Percentiles rank a stretch among this genome's conserved stretches.
Evolutionary conservation across 2,113 vertebrate genomes (phyloP).

Genomic region (Bubo bubo): DNA sequence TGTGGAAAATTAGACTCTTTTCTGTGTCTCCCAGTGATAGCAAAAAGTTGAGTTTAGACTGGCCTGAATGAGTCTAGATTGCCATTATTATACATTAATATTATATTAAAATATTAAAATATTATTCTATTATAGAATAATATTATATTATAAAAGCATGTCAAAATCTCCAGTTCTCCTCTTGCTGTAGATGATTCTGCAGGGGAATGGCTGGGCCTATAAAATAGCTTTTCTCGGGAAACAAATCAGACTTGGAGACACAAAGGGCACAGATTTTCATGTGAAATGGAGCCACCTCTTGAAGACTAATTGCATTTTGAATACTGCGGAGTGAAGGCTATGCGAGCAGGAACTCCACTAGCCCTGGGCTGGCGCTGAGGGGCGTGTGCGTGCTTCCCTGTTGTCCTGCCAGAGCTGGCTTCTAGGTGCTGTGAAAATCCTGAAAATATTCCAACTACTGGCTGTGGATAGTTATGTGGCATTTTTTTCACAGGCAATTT

Average conservation of each 20-base stretch:
- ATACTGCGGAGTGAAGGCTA: accelerated
- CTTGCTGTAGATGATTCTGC: not conserved
- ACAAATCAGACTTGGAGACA: not conserved
- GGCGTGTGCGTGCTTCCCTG: not conserved
- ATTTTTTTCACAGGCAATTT: not conserved
- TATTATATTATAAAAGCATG: not conserved
- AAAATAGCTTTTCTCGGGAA: not conserved
- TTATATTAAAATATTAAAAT: too few relatives aligned
- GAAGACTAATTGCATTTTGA: not conserved
- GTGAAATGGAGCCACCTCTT: not conserved
- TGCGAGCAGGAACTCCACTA: not conserved
- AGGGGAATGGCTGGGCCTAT: not conserved
- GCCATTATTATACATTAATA: not conserved
- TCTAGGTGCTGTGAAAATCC: not conserved
- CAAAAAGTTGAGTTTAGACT: not conserved
- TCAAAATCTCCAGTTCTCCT: not conserved
- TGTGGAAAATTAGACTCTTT: not conserved
- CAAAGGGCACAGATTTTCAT: not conserved
- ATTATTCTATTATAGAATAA: too few relatives aligned
- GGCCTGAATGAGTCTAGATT: not conserved
- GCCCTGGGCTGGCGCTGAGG: not conserved
- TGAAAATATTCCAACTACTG: not conserved
- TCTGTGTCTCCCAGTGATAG: not conserved
- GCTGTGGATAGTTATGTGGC: not conserved
- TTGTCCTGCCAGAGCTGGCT: not conserved